Percentiles rank a stretch among this genome's conserved stretches.
Conservation (phyloP, 1,140 invertebrate genomes). For the Drosophila seguyi region DNA sequence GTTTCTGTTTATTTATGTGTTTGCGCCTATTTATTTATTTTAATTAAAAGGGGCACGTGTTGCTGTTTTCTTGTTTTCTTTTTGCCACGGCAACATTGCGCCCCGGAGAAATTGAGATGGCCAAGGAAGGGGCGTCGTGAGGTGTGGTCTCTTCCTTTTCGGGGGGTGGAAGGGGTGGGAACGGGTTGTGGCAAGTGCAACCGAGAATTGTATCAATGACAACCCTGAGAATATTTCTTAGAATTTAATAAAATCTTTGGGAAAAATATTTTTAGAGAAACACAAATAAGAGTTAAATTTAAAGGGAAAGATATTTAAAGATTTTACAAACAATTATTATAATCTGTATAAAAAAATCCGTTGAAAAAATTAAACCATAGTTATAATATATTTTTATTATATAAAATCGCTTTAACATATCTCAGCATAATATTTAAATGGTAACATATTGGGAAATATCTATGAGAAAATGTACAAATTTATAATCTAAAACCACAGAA, state of each 20-base stretch:
- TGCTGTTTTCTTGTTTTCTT: constrained; percentile 78
- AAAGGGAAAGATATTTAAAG: too few relatives aligned
- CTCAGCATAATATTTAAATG: too few relatives aligned
- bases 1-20: constrained; percentile 63
- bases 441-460: too few relatives aligned
- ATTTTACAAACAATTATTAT: too few relatives aligned
- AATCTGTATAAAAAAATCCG: too few relatives aligned
- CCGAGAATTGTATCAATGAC: constrained; percentile 33
- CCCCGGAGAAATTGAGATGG: constrained; percentile 33
- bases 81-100: constrained; percentile 59
- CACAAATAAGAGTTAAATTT: too few relatives aligned
- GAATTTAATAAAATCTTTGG: background rate
- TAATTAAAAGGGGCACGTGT: constrained; percentile 82
- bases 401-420: too few relatives aligned
- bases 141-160: constrained; percentile 12
- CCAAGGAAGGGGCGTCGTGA: constrained; percentile 3
- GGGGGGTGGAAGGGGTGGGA: constrained; percentile 33
- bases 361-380: background rate
- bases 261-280: too few relatives aligned
- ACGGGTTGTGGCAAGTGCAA: constrained; percentile 56
- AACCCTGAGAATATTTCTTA: constrained; percentile 1
- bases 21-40: constrained; percentile 81
- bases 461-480: too few relatives aligned
- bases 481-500: too few relatives aligned
- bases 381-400: too few relatives aligned